phyloP scores from a whole-genome alignment of 2,888 invertebrate genomes.

The Eulithis prunata region DNA sequence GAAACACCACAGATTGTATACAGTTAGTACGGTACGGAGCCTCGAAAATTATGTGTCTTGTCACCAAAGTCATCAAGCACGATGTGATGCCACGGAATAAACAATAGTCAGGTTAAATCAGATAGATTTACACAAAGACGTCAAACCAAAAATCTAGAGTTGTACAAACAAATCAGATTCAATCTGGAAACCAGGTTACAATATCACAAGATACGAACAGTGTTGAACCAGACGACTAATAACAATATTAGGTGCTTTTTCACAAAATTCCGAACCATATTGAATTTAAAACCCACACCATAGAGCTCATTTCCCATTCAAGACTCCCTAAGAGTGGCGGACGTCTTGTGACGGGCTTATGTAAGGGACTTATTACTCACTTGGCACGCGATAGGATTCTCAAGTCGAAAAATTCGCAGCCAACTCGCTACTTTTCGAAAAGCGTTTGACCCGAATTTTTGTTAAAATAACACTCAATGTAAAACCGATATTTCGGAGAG shows the following conservation, averaged over 20 bases:
- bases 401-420: conserved; percentile 29
- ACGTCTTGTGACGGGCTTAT: conserved; percentile 9
- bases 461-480: no score
- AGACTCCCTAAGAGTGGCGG: neutral
- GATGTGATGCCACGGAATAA: neutral
- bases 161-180: no score
- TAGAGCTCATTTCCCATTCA: conserved; percentile 5
- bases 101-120: no score
- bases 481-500: neutral
- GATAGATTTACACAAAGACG: no score
- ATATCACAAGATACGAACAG: no score
- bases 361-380: conserved; percentile 34
- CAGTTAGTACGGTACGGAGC: conserved; percentile 1
- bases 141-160: no score
- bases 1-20: conserved; percentile 2
- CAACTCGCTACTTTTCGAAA: conserved; percentile 25
- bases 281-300: neutral
- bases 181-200: no score
- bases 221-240: no score
- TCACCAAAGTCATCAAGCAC: neutral
- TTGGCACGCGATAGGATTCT: conserved; percentile 37
- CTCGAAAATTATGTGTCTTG: neutral
- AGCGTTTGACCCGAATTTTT: conserved; percentile 25
- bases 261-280: neutral
- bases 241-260: neutral